Evolutionary conservation across 2,888 invertebrate species (phyloP).

Genomic region (Calameuta filiformis): DNA sequence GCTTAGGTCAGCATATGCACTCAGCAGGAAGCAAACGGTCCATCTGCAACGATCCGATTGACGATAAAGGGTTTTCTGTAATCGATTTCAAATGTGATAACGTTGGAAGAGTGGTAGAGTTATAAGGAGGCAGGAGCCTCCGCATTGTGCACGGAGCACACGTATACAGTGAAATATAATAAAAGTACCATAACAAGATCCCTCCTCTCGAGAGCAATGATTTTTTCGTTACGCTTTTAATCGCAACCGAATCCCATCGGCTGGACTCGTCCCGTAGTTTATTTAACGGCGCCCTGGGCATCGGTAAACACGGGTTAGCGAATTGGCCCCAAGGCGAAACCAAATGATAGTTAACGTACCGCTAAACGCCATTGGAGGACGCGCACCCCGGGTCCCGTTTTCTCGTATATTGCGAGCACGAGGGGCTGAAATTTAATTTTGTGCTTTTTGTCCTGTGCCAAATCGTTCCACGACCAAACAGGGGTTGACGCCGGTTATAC

Average conservation of each 20-base stretch:
- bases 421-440: conserved; percentile 64
- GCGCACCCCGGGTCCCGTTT: conserved; percentile 26
- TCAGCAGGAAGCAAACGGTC: conserved; percentile 52
- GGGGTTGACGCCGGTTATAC: conserved; percentile 20
- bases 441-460: conserved; percentile 63
- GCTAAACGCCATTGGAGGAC: conserved; percentile 64
- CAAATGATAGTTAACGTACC: conserved; percentile 65
- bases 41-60: conserved; percentile 55
- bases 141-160: neutral
- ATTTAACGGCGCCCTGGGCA: conserved; percentile 65
- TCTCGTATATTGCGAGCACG: conserved; percentile 54
- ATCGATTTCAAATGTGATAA: conserved; percentile 55
- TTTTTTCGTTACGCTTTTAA: conserved; percentile 41
- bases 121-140: conserved; percentile 9
- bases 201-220: conserved; percentile 10
- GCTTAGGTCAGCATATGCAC: conserved; percentile 59
- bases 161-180: neutral
- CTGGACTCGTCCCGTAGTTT: conserved; percentile 54
- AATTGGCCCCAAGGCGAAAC: conserved; percentile 63
- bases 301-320: conserved; percentile 66
- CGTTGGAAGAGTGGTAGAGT: conserved; percentile 20
- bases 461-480: conserved; percentile 47
- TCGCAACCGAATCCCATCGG: conserved; percentile 34
- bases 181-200: neutral
- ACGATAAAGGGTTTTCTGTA: conserved; percentile 48